Evolutionary conservation across 2,113 vertebrate genomes (phyloP).

Genomic region (Podilymbus podiceps): DNA sequence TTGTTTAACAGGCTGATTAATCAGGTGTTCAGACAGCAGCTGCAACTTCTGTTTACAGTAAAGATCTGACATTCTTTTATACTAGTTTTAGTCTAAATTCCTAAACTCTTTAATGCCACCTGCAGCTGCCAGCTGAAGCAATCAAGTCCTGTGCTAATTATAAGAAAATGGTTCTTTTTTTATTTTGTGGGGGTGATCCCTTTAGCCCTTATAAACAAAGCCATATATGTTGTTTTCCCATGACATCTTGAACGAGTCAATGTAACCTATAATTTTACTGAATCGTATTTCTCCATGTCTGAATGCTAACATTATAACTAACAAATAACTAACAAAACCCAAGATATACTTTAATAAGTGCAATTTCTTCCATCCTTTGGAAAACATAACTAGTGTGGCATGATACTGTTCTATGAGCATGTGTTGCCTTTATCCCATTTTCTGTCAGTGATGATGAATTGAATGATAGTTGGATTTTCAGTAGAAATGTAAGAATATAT

Average conservation of each 20-base stretch:
- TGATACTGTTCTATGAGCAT: neutral
- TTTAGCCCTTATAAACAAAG: neutral
- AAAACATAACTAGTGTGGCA: neutral
- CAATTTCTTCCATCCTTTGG: neutral
- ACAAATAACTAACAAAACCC: neutral
- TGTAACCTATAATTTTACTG: neutral
- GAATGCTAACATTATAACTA: neutral
- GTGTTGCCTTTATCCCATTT: neutral
- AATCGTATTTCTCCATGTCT: neutral
- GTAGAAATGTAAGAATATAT: neutral
- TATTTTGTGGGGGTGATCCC: neutral
- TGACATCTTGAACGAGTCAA: neutral
- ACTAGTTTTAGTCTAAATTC: neutral
- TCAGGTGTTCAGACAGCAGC: neutral
- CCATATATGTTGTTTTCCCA: neutral
- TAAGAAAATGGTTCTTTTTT: neutral
- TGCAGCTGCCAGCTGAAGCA: neutral
- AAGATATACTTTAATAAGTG: neutral
- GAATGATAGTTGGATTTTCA: neutral
- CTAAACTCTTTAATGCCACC: neutral
- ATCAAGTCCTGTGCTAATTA: neutral
- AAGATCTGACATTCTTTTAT: neutral
- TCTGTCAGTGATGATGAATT: neutral
- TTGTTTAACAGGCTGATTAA: neutral
- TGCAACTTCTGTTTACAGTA: neutral